Base-by-base conservation (phyloP, 2,888 invertebrate species). In the Ormyrus pomaceus region DNA sequence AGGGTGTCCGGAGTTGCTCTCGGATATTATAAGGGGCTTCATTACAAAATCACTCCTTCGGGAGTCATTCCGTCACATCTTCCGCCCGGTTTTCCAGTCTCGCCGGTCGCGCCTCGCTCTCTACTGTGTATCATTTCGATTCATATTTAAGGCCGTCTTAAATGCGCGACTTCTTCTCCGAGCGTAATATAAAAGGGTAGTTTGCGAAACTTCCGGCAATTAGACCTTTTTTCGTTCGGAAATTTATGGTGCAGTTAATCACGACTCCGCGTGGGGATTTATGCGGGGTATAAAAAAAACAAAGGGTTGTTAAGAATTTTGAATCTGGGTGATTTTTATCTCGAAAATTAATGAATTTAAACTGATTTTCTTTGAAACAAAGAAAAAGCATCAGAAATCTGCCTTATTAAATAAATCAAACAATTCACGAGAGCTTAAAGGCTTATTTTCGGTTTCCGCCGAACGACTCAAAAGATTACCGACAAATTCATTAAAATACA, bases 11-110 rank as follows among this genome's bases (percentile, higher is more conserved):
- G 59, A 62, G 74, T 6, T 11, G 56, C 59, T 75, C 82, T 77
- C 81, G 84, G 82, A 84, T 83, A 84, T 34, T 34, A 4, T 83
- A 79, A 86, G 86, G 86, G 86, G 85, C 87, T 88, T 89, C 88
- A 89, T 90, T 89, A 87, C 85, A 84, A 87, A 89, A 89, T 89
- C 88, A 88, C 89, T 87, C 89, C 88, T 86, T 79, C 83, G 89
- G 88, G 90, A 89, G 87, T 88, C 88, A 85, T 89, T 84, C 82
- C 84, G 86, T 87, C 88, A 84, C 87, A 86, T 88, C 87, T 89
- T 88, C 86, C 86, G 82, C 82, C 85, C 84, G 87, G 86, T 4
- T 34, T 34, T 86, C 84, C 85, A 85, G 84, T 86, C 84, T 85
- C 88, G 87, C 86, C 48, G 19, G 13, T 69, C 10, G 53, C 58